Conservation (phyloP, 2,888 invertebrate species). For the Nyleta sp. region DNA sequence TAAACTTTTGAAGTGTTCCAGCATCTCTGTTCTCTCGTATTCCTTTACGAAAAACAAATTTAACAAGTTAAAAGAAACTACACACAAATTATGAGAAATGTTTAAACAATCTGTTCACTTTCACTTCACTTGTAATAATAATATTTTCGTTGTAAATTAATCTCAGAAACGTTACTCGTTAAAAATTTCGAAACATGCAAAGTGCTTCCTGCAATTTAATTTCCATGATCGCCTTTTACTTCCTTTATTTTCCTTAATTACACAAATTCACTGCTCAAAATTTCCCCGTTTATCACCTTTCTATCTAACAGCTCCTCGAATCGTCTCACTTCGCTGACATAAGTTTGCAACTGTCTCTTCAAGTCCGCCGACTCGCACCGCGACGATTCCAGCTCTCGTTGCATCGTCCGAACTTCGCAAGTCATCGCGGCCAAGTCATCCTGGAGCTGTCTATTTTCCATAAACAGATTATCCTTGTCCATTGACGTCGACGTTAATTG, state of each 20-base stretch:
- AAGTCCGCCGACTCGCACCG: slow-evolving; percentile 89
- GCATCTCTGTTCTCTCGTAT: slow-evolving; percentile 90
- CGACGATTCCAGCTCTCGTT: slow-evolving; percentile 87
- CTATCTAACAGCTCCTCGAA: slow-evolving; percentile 90
- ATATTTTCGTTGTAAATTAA: too few relatives aligned
- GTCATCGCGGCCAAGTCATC: slow-evolving; percentile 88
- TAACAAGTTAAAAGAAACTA: too few relatives aligned
- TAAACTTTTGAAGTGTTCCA: slow-evolving; percentile 90
- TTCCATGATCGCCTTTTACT: slow-evolving; percentile 35
- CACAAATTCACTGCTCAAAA: slow-evolving; percentile 24
- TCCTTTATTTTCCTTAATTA: slow-evolving; percentile 42
- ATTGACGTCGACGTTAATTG: slow-evolving; percentile 85
- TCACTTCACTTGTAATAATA: too few relatives aligned
- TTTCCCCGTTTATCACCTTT: slow-evolving; percentile 82
- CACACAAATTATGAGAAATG: too few relatives aligned
- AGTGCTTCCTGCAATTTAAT: slow-evolving; percentile 14
- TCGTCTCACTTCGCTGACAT: slow-evolving; percentile 91
- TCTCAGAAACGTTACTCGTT: too few relatives aligned
- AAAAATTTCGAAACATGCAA: slow-evolving; percentile 23
- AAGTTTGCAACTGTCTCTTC: slow-evolving; percentile 90
- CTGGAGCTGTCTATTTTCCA: slow-evolving; percentile 89
- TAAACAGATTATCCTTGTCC: slow-evolving; percentile 85
- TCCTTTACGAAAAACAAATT: slow-evolving; percentile 85
- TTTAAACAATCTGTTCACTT: too few relatives aligned
- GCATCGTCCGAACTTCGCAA: slow-evolving; percentile 85